A percentile compares a stretch with the other conserved stretches of the same genome.
Conservation (phyloP, 2,797 vertebrate genomes). For the Smutsia temminckii region DNA sequence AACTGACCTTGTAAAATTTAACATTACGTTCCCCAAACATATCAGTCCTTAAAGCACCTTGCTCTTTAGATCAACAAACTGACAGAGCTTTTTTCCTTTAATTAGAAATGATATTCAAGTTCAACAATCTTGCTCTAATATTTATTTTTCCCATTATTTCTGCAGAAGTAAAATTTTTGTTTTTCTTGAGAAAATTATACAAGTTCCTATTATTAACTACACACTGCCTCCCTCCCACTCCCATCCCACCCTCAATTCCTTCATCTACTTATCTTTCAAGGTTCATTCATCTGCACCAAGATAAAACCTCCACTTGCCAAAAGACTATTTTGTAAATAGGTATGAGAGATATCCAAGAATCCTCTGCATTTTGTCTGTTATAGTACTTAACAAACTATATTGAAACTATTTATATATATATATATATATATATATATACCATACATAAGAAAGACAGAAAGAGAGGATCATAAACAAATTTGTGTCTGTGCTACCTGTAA, state of each 20-base stretch:
- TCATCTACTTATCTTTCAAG: conserved; percentile 29
- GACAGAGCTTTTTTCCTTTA: neutral
- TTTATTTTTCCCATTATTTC: conserved; percentile 41
- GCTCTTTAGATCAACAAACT: conserved; percentile 17
- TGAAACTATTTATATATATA: neutral
- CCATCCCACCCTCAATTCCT: conserved; percentile 3
- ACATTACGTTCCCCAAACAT: conserved; percentile 5
- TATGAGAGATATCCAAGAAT: neutral
- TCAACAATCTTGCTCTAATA: conserved; percentile 35
- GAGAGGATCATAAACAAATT: neutral
- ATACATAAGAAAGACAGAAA: neutral
- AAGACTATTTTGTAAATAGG: neutral
- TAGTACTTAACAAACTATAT: neutral
- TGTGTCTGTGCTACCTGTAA: neutral
- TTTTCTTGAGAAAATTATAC: conserved; percentile 43
- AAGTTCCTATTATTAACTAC: conserved; percentile 32
- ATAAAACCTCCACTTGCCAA: neutral
- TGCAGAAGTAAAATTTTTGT: neutral
- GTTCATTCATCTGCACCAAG: neutral
- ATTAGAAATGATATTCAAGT: conserved; percentile 35
- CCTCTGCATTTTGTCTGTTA: neutral
- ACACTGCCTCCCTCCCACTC: neutral
- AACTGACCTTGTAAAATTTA: conserved; percentile 22
- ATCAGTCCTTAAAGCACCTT: neutral
- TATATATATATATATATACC: neutral